Evolutionary conservation across 2,113 vertebrate genomes (phyloP).

Genomic region (Mungos mungo): DNA sequence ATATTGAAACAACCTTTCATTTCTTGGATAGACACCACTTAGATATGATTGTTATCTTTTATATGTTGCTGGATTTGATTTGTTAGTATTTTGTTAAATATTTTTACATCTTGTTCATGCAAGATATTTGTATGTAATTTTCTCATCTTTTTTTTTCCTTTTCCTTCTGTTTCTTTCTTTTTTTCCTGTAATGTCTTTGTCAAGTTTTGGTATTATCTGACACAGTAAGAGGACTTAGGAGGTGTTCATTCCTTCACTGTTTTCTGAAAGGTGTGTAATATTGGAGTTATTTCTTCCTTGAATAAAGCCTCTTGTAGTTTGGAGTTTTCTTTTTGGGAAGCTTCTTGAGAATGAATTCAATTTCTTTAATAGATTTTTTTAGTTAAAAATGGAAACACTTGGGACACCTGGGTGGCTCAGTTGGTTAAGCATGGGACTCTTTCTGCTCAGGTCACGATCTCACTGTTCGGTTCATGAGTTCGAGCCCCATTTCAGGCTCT

Average conservation of each 20-base stretch:
- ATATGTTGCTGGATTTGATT: background rate
- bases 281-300: background rate
- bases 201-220: background rate
- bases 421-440: no score
- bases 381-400: background rate
- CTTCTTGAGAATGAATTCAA: background rate
- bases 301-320: background rate
- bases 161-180: background rate
- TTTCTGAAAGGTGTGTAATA: background rate
- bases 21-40: background rate
- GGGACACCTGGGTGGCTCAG: no score
- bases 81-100: background rate
- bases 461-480: no score
- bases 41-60: background rate
- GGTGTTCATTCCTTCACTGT: background rate
- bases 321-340: background rate
- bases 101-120: background rate
- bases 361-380: background rate
- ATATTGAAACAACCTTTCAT: background rate
- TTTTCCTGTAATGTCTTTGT: background rate
- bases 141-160: background rate
- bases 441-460: no score
- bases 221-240: background rate
- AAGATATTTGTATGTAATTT: background rate
- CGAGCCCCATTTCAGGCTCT: no score